Evolutionary conservation across 2,888 invertebrate genomes (phyloP), one percentile per base, ranked within the genome.

Genomic region (Parthenolecanium corni): DNA sequence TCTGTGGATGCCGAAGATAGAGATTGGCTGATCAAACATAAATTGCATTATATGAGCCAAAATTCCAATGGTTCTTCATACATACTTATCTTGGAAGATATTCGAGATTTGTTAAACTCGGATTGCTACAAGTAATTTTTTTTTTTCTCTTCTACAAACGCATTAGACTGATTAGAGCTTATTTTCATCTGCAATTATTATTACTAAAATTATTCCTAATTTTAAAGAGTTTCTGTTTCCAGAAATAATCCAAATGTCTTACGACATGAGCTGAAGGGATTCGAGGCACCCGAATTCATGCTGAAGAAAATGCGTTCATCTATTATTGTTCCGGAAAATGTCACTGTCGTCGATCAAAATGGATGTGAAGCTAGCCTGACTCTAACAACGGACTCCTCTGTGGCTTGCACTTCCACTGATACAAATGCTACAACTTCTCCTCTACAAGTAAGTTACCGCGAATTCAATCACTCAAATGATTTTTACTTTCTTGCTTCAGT

Each of bases 1-100:
- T 83, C 84, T 21, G 86, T 86, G 3, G 89, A 89, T 70, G 82
- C 82, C 57, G 84, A 85, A 66, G 89, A 89, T 71, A 86, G 87
- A 71, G 85, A 86, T 70, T 88, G 87, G 87, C 77, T 89, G 56
- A 81, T 84, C 47, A 83, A 82, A 66, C 83, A 85, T 69, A 84
- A 84, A 70, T 75, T 85, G 65, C 86, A 85, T 42, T 52, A 67
- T 3, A 52, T 66, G 23, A 66, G 68, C 38, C 66, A 66, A 11
- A 47, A 67, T 23, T 64, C 67, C 14, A 56, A 66, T 16, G 64
- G 65, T 44, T 66, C 67, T 18, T 66, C 66, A 21, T 87, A 86
- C 70, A 80, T 89, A 67, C 80, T 89, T 79, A 79, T 88, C 18
- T 74, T 87, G 64, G 85, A 86, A 70, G 89, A 89, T 70, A 85